Evolutionary conservation across 2,888 invertebrate species (phyloP).

Genomic region (Mactromeris polynyma): DNA sequence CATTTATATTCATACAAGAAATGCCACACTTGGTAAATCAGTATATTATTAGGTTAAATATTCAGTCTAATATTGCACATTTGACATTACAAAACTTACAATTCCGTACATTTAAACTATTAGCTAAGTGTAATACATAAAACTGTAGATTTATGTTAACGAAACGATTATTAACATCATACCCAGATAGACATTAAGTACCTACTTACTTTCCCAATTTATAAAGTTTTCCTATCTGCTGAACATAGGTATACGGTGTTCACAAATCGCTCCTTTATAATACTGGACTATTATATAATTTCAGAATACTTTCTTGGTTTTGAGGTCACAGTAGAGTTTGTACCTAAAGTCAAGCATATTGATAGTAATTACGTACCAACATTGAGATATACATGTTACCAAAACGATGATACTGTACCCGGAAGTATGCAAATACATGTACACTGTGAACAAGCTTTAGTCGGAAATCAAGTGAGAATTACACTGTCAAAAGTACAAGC

Average conservation of each 20-base stretch:
- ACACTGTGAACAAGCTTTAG: neutral
- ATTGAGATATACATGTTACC: neutral
- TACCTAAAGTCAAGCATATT: neutral
- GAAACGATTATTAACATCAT: no score
- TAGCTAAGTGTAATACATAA: no score
- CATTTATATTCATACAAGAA: neutral
- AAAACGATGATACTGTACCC: neutral
- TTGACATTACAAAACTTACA: no score
- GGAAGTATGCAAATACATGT: neutral
- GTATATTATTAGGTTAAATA: no score
- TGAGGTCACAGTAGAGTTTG: conserved; percentile 20
- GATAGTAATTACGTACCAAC: neutral
- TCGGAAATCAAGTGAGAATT: conserved; percentile 27
- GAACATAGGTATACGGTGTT: no score
- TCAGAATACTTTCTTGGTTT: conserved; percentile 22
- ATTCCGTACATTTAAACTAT: no score
- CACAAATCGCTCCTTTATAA: neutral
- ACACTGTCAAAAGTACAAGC: neutral
- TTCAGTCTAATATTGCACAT: no score
- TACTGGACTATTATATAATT: neutral
- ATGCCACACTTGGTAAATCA: neutral
- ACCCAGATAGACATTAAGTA: no score
- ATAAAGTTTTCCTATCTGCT: no score
- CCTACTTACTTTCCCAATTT: no score
- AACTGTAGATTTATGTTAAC: no score